Evolutionary conservation across 35 echinoderm and acorn worm species (phyloP).

Genomic region (Acanthaster planci): DNA sequence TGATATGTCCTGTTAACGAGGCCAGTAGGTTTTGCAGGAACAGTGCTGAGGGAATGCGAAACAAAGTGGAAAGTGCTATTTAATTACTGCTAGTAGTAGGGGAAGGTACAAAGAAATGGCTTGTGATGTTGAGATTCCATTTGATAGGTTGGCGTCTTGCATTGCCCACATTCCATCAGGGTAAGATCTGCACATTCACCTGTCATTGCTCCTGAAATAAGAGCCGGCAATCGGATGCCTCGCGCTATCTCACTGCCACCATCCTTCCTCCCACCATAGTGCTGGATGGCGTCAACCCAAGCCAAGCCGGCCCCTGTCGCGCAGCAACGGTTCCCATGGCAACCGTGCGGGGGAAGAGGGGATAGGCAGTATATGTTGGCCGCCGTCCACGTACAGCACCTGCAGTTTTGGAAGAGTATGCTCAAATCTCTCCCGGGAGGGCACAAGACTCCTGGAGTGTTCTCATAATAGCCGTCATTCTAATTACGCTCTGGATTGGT

Average conservation of each 20-base stretch:
- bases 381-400: too few species aligned
- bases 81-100: too few species aligned
- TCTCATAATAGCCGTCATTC: slow-evolving; percentile 27
- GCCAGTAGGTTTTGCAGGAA: too few species aligned
- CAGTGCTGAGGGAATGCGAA: too few species aligned
- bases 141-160: background rate
- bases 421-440: background rate
- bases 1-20: too few species aligned
- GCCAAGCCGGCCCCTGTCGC: background rate
- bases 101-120: too few species aligned
- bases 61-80: too few species aligned
- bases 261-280: background rate
- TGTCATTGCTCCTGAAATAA: slow-evolving; percentile 13
- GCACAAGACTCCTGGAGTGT: slow-evolving; percentile 25
- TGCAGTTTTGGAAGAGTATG: too few species aligned
- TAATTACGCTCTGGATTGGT: slow-evolving; percentile 20
- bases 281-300: slow-evolving; percentile 32
- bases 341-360: slow-evolving; percentile 25
- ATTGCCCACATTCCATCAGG: slow-evolving; percentile 19
- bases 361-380: too few species aligned
- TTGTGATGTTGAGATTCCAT: background rate
- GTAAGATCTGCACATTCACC: background rate
- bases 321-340: slow-evolving; percentile 18
- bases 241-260: background rate
- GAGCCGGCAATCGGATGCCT: slow-evolving; percentile 19